Percentiles rank a stretch among this genome's conserved stretches.
phyloP scores from a whole-genome alignment of 2,797 vertebrate genomes.

The Epinephelus awoara region DNA sequence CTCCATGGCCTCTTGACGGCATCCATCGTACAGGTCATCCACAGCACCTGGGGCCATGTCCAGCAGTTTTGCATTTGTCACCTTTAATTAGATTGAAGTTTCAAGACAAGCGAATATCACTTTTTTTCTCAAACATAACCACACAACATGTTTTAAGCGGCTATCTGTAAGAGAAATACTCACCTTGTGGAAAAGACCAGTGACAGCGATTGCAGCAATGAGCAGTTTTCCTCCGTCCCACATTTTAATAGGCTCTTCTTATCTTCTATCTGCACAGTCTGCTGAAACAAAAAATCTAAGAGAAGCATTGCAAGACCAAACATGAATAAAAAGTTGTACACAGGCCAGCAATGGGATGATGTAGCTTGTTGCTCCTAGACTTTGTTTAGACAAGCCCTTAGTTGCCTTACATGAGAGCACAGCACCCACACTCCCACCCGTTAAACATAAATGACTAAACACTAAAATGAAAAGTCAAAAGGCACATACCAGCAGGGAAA shows the following conservation, averaged over 20 bases:
- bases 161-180: conserved; percentile 23
- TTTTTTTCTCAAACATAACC: background rate
- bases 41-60: conserved; percentile 50
- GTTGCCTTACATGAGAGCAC: background rate
- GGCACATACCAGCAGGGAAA: conserved; percentile 41
- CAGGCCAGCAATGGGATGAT: background rate
- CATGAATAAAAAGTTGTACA: conserved; percentile 17
- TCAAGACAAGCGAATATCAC: conserved; percentile 4
- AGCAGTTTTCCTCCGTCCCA: conserved; percentile 14
- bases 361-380: background rate
- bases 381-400: conserved; percentile 34
- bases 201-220: conserved; percentile 41
- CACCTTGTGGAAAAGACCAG: conserved; percentile 49
- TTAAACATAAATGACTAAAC: background rate
- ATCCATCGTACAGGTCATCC: conserved; percentile 60
- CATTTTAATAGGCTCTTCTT: conserved; percentile 58
- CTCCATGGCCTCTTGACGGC: conserved; percentile 55
- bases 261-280: conserved; percentile 6
- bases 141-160: background rate
- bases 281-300: conserved; percentile 9
- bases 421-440: background rate
- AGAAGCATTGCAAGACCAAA: conserved; percentile 23
- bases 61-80: background rate
- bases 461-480: conserved; percentile 11
- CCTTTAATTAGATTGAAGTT: conserved; percentile 42